These are phyloP conservation scores for Siniperca knerii DNA, from an alignment of 2,113 vertebrate genomes.

Conservation along the genomic window DNA sequence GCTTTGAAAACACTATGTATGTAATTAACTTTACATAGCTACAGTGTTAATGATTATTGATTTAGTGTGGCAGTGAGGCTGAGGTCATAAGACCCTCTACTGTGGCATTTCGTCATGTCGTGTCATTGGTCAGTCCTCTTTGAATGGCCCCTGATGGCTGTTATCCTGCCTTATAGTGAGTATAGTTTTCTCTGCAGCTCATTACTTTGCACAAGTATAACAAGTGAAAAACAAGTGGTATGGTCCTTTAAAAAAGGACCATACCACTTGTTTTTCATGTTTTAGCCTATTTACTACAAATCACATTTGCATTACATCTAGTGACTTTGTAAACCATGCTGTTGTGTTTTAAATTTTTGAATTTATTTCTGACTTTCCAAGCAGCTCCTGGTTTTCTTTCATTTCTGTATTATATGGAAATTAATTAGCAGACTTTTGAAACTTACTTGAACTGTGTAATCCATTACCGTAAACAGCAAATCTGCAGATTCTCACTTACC, in stretches of 20 bases:
- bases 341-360: background rate
- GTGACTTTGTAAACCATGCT: background rate
- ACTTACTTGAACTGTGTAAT: background rate
- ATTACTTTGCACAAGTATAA: background rate
- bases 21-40: constrained; percentile 65
- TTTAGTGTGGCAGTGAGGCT: constrained; percentile 51
- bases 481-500: background rate
- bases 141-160: constrained; percentile 27
- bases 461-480: background rate
- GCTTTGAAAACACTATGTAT: constrained; percentile 48
- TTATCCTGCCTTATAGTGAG: background rate
- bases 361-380: background rate
- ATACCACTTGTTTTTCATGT: background rate
- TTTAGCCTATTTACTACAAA: background rate
- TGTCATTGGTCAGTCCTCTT: constrained; percentile 26
- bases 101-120: constrained; percentile 37
- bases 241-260: too few species aligned
- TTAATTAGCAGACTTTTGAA: background rate
- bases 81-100: constrained; percentile 66
- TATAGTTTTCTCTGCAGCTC: constrained; percentile 19
- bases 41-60: constrained; percentile 64
- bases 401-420: background rate
- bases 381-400: background rate
- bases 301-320: background rate
- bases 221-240: too few species aligned